These are phyloP conservation scores for Antechinus stuartii DNA, from an alignment of 2,113 vertebrate genomes.

Conservation along the genomic window DNA sequence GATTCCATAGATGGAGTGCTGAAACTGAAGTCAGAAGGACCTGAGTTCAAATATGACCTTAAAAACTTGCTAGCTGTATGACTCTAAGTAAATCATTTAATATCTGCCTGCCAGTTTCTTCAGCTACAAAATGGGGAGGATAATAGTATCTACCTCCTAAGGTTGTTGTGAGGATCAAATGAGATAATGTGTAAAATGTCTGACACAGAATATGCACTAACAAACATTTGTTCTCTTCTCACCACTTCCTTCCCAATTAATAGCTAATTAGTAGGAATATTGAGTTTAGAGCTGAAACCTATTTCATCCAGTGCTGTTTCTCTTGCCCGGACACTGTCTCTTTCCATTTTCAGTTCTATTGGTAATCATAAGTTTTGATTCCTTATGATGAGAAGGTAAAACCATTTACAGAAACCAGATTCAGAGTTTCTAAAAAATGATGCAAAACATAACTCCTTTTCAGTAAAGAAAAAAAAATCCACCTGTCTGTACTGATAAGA, in stretches of 20 bases:
- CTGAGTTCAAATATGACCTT: background rate
- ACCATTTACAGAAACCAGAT: background rate
- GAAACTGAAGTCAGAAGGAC: background rate
- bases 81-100: background rate
- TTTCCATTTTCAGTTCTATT: background rate
- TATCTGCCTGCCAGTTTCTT: background rate
- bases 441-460: background rate
- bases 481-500: background rate
- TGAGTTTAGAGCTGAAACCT: background rate
- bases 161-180: background rate
- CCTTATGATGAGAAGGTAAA: background rate
- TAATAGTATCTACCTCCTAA: background rate
- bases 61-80: too few relatives aligned
- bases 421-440: background rate
- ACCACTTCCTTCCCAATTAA: background rate
- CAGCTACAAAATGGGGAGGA: background rate
- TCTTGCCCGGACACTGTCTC: background rate
- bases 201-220: background rate
- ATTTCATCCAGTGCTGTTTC: background rate
- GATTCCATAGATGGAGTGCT: background rate
- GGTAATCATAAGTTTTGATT: background rate
- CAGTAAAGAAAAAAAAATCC: background rate
- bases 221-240: background rate
- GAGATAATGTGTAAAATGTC: background rate
- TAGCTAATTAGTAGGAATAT: background rate